phyloP scores from a whole-genome alignment of 2,113 vertebrate species.

The Scopus umbretta region DNA sequence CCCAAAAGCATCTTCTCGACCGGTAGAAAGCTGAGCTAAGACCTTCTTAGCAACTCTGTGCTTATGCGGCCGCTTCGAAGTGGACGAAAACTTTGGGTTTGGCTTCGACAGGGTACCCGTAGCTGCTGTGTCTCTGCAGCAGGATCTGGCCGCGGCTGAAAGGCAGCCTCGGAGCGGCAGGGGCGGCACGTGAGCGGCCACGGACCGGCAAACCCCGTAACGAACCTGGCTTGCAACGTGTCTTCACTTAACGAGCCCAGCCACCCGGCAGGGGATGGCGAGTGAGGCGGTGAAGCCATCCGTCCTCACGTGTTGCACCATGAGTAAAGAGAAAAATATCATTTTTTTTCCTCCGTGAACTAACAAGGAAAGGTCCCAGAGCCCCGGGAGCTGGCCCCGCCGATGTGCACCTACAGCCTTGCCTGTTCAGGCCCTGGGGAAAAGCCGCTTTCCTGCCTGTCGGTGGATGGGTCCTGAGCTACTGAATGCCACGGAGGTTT shows the following conservation, averaged over 20 bases:
- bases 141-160: background rate
- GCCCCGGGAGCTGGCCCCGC: no score
- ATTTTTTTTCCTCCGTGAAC: background rate
- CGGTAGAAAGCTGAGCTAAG: background rate
- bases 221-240: background rate
- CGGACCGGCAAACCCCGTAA: background rate
- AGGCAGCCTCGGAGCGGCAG: background rate
- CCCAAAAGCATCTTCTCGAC: background rate
- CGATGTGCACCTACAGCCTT: background rate
- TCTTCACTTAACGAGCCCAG: no score
- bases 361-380: background rate
- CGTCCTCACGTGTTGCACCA: accelerated
- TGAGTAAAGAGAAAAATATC: background rate
- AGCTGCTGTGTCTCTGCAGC: background rate
- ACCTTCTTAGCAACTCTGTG: background rate
- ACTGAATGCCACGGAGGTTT: background rate
- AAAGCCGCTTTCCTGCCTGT: background rate
- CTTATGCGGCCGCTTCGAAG: background rate
- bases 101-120: background rate
- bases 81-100: background rate
- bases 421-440: background rate
- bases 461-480: background rate
- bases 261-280: accelerated
- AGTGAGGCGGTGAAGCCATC: background rate
- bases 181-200: background rate